Evolutionary conservation across 2,113 vertebrate genomes (phyloP).

Genomic region (Apodemus sylvaticus): DNA sequence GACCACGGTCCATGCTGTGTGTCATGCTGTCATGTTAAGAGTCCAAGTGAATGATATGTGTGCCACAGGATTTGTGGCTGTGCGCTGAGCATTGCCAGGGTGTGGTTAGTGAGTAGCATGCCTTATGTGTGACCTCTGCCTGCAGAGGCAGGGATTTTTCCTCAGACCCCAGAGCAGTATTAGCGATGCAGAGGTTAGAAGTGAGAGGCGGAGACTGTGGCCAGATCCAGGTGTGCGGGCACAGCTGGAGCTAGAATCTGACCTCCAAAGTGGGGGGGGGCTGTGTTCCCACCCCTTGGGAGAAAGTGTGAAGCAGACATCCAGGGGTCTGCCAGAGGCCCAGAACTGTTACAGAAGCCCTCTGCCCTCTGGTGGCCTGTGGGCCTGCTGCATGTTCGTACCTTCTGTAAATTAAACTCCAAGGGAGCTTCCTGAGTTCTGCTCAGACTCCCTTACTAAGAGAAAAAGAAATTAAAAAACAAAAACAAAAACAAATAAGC

Average conservation of each 20-base stretch:
- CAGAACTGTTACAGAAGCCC: background rate
- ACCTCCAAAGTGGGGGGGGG: constrained; percentile 25
- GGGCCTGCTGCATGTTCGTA: constrained; percentile 15
- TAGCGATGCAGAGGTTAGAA: constrained; percentile 64
- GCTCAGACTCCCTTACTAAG: background rate
- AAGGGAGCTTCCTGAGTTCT: background rate
- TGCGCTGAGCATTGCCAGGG: background rate
- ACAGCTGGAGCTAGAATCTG: constrained; percentile 67
- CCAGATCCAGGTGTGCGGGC: constrained; percentile 63
- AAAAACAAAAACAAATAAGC: too few relatives aligned
- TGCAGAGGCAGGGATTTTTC: constrained; percentile 43
- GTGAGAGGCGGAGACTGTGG: constrained; percentile 23
- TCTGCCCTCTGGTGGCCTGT: constrained; percentile 65
- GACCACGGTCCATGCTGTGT: background rate
- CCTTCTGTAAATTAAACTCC: constrained; percentile 43
- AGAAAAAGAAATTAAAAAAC: background rate
- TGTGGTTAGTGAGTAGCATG: background rate
- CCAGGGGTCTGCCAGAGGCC: background rate
- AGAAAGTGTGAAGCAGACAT: background rate
- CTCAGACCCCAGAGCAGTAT: constrained; percentile 81
- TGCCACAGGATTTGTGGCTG: background rate
- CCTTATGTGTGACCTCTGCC: constrained; percentile 15
- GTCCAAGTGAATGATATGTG: background rate
- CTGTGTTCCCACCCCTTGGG: constrained; percentile 17
- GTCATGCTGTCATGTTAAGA: background rate